Conservation (phyloP, 2,113 vertebrate species). For the Telmatochromis bifrenatus region DNA sequence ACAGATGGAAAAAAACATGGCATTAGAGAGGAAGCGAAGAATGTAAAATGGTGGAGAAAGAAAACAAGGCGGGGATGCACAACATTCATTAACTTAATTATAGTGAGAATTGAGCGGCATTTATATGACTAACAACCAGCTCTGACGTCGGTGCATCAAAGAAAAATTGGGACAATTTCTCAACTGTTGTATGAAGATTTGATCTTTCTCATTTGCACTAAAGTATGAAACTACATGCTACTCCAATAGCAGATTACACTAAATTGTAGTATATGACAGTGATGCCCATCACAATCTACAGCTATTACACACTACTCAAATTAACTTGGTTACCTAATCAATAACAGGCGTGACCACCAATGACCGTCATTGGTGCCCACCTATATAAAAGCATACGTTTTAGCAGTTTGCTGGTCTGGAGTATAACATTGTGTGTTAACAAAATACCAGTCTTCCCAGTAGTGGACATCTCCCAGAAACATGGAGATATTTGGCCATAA, state of each 20-base stretch:
- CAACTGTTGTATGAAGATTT: background rate
- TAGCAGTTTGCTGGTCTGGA: background rate
- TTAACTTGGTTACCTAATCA: background rate
- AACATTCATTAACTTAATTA: constrained; percentile 47
- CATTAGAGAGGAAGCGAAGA: background rate
- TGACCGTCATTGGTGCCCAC: rapidly evolving
- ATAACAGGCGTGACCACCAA: background rate
- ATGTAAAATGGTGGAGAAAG: background rate
- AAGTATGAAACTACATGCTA: background rate
- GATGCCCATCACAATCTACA: background rate
- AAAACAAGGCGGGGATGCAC: background rate
- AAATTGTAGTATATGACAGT: background rate
- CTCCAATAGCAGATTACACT: background rate
- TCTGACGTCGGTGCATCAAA: background rate
- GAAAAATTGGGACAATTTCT: background rate
- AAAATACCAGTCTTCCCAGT: background rate
- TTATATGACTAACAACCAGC: constrained; percentile 17
- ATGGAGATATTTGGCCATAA: background rate
- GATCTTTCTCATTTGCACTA: background rate
- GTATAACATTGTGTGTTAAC: background rate
- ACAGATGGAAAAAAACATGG: background rate
- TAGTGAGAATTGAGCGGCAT: constrained; percentile 5
- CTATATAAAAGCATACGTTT: background rate
- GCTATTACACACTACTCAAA: background rate
- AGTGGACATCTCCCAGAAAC: background rate